Conservation (phyloP, 2,888 invertebrate genomes). For the Monopis laevigella region DNA sequence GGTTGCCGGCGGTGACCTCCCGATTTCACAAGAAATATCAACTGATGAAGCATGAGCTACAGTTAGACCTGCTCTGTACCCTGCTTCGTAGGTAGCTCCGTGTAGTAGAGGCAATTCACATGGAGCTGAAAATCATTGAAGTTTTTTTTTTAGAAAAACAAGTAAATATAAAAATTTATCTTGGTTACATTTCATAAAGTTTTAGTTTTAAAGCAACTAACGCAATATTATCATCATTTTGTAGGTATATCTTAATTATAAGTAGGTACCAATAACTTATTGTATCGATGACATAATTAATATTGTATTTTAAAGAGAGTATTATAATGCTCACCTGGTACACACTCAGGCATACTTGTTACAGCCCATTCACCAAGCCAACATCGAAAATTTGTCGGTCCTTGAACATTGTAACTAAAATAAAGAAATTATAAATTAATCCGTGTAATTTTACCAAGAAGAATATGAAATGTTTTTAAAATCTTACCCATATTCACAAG, state of each 20-base stretch:
- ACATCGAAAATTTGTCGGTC: conserved; percentile 77
- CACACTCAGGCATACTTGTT: conserved; percentile 78
- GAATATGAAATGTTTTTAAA: too few relatives aligned
- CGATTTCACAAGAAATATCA: conserved; percentile 74
- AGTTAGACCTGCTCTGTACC: conserved; percentile 81
- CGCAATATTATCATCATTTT: too few relatives aligned
- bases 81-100: conserved; percentile 77
- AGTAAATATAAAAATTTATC: background rate
- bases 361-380: conserved; percentile 87
- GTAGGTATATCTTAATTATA: too few relatives aligned
- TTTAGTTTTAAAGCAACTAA: background rate
- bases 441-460: too few relatives aligned
- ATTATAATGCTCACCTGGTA: too few relatives aligned
- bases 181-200: background rate
- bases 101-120: conserved; percentile 74
- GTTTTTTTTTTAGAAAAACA: background rate
- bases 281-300: too few relatives aligned
- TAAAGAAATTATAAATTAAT: too few relatives aligned
- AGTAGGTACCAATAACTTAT: too few relatives aligned
- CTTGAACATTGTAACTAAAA: conserved; percentile 69
- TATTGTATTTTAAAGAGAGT: too few relatives aligned
- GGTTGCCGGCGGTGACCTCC: conserved; percentile 63
- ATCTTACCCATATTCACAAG: conserved; percentile 75
- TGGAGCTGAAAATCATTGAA: conserved; percentile 55
- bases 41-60: conserved; percentile 85